Conservation (phyloP, 2,113 vertebrate species). For the Scatophagus argus region DNA sequence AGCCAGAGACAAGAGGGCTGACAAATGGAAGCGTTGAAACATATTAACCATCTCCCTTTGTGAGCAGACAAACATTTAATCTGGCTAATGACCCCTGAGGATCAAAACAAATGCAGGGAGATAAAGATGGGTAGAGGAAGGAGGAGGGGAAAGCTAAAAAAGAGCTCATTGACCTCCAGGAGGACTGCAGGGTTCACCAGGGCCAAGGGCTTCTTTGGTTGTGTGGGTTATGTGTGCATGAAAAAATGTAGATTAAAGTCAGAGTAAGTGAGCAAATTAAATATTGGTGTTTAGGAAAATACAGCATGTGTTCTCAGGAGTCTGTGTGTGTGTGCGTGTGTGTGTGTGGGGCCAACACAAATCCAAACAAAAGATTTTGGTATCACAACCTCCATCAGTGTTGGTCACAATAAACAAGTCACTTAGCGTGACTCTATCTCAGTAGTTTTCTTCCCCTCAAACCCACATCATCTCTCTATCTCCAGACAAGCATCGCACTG, state of each 20-base stretch:
- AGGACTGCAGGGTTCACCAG: constrained; percentile 71
- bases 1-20: constrained; percentile 72
- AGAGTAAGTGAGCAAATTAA: constrained; percentile 40
- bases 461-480: constrained; percentile 64
- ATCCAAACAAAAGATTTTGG: constrained; percentile 47
- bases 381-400: constrained; percentile 65
- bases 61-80: constrained; percentile 84
- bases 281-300: constrained; percentile 17
- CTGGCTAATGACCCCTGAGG: constrained; percentile 82
- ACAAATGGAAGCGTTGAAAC: constrained; percentile 85
- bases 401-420: constrained; percentile 72
- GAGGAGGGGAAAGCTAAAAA: constrained; percentile 58
- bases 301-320: constrained; percentile 13
- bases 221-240: constrained; percentile 37
- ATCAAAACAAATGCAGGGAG: constrained; percentile 82
- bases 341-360: constrained; percentile 42
- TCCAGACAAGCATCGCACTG: constrained; percentile 16
- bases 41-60: constrained; percentile 86
- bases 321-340: constrained; percentile 7
- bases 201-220: constrained; percentile 54
- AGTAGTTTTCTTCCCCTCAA: constrained; percentile 39
- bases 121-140: constrained; percentile 68
- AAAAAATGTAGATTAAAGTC: constrained; percentile 35
- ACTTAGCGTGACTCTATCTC: constrained; percentile 62
- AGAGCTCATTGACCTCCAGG: constrained; percentile 75